Evolutionary conservation across 2,113 vertebrate genomes (phyloP).

Genomic region (Neolamprologus hecqui): DNA sequence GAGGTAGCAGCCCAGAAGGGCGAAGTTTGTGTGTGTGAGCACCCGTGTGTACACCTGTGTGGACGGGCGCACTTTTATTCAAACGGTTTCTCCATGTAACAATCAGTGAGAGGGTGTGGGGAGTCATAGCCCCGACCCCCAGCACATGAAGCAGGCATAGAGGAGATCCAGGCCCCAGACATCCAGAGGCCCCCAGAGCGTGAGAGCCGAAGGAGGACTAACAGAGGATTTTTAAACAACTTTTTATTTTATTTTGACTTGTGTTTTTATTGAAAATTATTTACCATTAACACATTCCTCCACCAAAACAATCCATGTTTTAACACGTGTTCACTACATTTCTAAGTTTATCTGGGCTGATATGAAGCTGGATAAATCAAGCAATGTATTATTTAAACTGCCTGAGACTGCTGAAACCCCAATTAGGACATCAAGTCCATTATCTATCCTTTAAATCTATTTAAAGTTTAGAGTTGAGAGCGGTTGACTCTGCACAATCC

Average conservation of each 20-base stretch:
- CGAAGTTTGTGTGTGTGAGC: accelerated
- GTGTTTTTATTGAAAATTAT: background rate
- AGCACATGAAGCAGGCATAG: accelerated
- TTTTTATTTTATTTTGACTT: background rate
- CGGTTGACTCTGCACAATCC: background rate
- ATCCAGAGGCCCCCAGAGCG: background rate
- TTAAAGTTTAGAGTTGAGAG: background rate
- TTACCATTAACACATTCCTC: background rate
- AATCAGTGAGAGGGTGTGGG: accelerated
- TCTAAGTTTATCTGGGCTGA: background rate
- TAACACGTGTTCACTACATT: background rate
- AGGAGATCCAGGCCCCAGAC: background rate
- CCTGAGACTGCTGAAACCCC: background rate
- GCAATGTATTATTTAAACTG: background rate
- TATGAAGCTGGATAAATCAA: background rate
- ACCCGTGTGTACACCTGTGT: accelerated
- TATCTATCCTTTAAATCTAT: background rate
- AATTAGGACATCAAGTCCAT: background rate
- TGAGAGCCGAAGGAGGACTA: background rate
- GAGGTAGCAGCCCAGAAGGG: background rate
- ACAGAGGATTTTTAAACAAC: background rate
- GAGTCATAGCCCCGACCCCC: accelerated
- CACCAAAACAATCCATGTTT: background rate
- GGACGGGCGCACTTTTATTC: accelerated
- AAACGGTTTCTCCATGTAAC: background rate